Evolutionary conservation across 2,888 invertebrate species (phyloP).

Genomic region (Volucella bombylans): DNA sequence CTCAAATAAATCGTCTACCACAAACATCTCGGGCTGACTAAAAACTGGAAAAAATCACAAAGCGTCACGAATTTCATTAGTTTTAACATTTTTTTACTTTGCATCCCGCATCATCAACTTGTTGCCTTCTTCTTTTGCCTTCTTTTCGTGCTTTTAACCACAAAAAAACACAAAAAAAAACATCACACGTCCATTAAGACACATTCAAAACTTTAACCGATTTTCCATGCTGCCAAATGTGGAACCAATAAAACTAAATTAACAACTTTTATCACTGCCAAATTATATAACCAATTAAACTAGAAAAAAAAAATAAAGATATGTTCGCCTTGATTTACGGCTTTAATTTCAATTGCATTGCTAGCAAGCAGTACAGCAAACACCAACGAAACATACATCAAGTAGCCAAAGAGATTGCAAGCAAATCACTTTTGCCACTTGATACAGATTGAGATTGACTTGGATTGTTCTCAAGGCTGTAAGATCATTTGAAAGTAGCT

Average conservation of each 20-base stretch:
- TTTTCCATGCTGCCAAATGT: slow-evolving; percentile 21
- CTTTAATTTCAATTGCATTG: slow-evolving; percentile 50
- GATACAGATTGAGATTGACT: slow-evolving; percentile 59
- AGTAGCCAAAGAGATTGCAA: slow-evolving; percentile 26
- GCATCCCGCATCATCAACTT: too few relatives aligned
- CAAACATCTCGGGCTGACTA: too few relatives aligned
- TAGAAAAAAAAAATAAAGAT: background rate
- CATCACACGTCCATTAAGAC: too few relatives aligned
- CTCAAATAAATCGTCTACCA: too few relatives aligned
- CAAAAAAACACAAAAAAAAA: too few relatives aligned
- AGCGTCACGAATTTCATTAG: too few relatives aligned
- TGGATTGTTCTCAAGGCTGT: slow-evolving; percentile 47
- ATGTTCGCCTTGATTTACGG: slow-evolving; percentile 57
- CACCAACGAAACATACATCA: background rate
- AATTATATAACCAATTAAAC: slow-evolving; percentile 62
- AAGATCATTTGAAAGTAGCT: slow-evolving; percentile 21
- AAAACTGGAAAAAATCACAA: too few relatives aligned
- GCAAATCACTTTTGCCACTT: slow-evolving; percentile 51
- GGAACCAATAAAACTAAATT: slow-evolving; percentile 39
- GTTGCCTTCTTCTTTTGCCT: too few relatives aligned
- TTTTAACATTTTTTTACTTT: too few relatives aligned
- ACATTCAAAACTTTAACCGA: too few relatives aligned
- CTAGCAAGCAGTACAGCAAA: background rate
- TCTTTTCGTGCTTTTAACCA: too few relatives aligned
- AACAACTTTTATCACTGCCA: slow-evolving; percentile 34